Percentiles rank a stretch among this genome's conserved stretches.
These are phyloP conservation scores for Hyppa rectilinea DNA, from an alignment of 2,888 invertebrate species.

Conservation along the genomic window DNA sequence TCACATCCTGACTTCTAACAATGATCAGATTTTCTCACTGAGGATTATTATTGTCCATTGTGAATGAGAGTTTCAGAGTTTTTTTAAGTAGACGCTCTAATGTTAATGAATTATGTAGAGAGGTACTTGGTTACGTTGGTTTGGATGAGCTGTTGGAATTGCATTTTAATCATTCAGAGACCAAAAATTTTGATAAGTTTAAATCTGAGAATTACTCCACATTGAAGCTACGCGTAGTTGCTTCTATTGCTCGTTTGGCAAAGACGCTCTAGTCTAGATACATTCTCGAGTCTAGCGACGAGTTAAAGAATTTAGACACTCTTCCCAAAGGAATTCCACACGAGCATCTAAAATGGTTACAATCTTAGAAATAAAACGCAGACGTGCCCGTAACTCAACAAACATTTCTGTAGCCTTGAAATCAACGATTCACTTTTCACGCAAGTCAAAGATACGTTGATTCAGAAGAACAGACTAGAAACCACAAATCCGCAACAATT, in stretches of 20 bases:
- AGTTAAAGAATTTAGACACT: conserved; percentile 30
- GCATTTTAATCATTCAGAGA: conserved; percentile 5
- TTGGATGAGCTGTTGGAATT: background rate
- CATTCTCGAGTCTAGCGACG: background rate
- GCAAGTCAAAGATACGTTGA: conserved; percentile 41
- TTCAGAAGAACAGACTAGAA: conserved; percentile 34
- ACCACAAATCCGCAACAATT: conserved; percentile 63
- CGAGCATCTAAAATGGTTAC: conserved; percentile 8
- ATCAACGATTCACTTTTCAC: conserved; percentile 19
- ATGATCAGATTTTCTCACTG: conserved; percentile 33
- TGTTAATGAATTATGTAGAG: background rate
- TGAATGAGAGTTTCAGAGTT: conserved; percentile 13
- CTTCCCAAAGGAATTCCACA: background rate
- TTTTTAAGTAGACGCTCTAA: background rate
- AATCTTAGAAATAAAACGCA: conserved; percentile 14
- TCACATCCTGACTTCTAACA: conserved; percentile 44
- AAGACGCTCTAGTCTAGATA: conserved; percentile 1
- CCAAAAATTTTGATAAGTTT: conserved; percentile 12
- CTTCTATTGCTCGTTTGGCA: background rate
- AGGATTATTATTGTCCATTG: conserved; percentile 31
- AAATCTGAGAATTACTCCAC: conserved; percentile 7
- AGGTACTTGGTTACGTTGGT: background rate
- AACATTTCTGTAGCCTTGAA: conserved; percentile 2
- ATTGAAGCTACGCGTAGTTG: background rate
- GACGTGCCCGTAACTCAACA: conserved; percentile 1